Evolutionary conservation across 2,888 invertebrate species (phyloP).

Genomic region (Ceratothoa steindachneri): DNA sequence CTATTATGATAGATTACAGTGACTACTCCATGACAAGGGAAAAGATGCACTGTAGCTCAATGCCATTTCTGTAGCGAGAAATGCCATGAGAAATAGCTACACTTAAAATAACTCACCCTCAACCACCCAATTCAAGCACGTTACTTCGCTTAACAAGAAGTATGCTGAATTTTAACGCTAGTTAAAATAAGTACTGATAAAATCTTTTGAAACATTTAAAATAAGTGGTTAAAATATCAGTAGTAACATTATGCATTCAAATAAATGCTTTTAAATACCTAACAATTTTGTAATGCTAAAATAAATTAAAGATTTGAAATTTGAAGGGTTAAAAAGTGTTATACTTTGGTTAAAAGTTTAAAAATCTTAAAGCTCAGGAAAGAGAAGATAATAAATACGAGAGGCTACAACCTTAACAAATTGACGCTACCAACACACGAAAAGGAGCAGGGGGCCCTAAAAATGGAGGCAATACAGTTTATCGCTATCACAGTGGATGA

Average conservation of each 20-base stretch:
- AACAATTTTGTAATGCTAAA: not conserved
- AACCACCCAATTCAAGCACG: not conserved
- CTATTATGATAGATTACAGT: not conserved
- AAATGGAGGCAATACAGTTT: not conserved
- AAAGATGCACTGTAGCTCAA: not conserved
- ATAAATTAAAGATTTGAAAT: not conserved
- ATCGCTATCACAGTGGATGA: constrained; percentile 31
- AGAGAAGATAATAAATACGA: not conserved
- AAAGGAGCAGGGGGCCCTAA: constrained; percentile 6
- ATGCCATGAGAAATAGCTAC: not conserved
- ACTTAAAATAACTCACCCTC: not conserved
- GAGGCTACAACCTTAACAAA: not conserved
- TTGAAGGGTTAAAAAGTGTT: too few species aligned
- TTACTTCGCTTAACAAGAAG: not conserved
- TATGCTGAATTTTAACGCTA: not conserved
- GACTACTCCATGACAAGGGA: not conserved
- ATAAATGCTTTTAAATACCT: too few species aligned
- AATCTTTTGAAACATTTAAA: not conserved
- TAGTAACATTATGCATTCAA: too few species aligned
- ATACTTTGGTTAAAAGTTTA: not conserved
- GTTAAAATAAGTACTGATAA: not conserved
- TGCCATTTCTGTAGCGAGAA: not conserved
- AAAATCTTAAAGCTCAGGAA: not conserved
- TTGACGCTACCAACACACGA: not conserved
- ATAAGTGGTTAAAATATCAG: not conserved